Evolutionary conservation across 2,888 invertebrate species (phyloP).

Genomic region (Polietes domitor): DNA sequence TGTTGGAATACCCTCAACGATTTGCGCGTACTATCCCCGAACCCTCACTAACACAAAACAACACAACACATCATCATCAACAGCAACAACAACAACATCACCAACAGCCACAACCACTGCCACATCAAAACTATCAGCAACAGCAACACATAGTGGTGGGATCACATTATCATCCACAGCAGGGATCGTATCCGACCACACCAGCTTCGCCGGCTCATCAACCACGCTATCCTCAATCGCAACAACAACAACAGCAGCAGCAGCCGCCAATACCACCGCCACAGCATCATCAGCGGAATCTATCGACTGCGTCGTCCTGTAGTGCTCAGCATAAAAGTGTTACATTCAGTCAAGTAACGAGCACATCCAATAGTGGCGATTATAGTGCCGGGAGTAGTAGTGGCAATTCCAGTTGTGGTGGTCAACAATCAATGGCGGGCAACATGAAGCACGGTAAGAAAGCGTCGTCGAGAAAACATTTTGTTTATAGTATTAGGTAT

Average conservation of each 20-base stretch:
- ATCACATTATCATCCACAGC: constrained; percentile 75
- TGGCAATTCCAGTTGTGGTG: constrained; percentile 77
- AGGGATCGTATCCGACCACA: constrained; percentile 68
- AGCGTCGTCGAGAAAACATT: not conserved
- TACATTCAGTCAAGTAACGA: constrained; percentile 79
- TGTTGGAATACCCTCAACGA: constrained; percentile 83
- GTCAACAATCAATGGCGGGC: constrained; percentile 81
- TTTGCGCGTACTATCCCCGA: constrained; percentile 88
- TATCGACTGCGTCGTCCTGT: constrained; percentile 80
- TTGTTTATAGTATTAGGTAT: no score
- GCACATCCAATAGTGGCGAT: constrained; percentile 73
- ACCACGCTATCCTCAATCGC: constrained; percentile 68
- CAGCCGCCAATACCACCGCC: constrained; percentile 71
- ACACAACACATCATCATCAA: constrained; percentile 70
- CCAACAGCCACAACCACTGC: constrained; percentile 72
- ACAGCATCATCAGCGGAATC: constrained; percentile 79
- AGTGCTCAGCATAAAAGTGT: constrained; percentile 81
- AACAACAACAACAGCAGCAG: constrained; percentile 70
- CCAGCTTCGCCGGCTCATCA: constrained; percentile 77
- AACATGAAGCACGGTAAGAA: constrained; percentile 81
- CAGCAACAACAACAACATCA: constrained; percentile 67
- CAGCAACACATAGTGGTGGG: constrained; percentile 76
- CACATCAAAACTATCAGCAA: constrained; percentile 69
- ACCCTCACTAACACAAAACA: constrained; percentile 77
- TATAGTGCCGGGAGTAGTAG: constrained; percentile 78